Percentiles rank a stretch among this genome's conserved stretches.
These are phyloP conservation scores for Physocephala rufipes DNA, from an alignment of 2,888 invertebrate genomes.

Conservation along the genomic window DNA sequence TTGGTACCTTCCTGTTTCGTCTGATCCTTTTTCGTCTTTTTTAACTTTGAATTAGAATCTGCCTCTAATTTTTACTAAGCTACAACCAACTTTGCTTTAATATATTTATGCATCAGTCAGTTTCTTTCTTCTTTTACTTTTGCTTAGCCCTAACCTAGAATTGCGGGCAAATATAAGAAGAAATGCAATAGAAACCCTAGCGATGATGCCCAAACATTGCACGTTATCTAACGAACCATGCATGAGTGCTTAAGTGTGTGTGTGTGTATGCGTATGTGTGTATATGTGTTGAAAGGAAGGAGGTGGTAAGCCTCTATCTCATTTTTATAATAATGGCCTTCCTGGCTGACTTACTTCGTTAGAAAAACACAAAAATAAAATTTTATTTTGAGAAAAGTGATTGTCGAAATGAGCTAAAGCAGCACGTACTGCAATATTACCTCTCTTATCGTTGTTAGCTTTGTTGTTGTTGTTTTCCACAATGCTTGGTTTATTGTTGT, in stretches of 20 bases:
- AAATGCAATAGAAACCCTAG: neutral
- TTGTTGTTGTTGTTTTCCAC: constrained; percentile 4
- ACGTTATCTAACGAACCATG: neutral
- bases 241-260: neutral
- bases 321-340: constrained; percentile 40
- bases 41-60: neutral
- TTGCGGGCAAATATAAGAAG: too few relatives aligned
- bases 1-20: constrained; percentile 2
- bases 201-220: neutral
- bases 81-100: neutral
- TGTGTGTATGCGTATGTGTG: neutral
- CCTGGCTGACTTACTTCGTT: constrained; percentile 11
- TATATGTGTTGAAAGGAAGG: neutral
- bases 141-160: neutral
- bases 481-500: neutral
- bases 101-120: constrained; percentile 6
- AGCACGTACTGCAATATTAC: neutral
- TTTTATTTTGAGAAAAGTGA: neutral
- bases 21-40: too few relatives aligned
- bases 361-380: neutral
- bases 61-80: constrained; percentile 23
- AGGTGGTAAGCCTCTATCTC: constrained; percentile 32
- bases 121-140: neutral
- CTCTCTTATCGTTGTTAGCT: constrained; percentile 3
- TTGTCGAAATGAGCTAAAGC: constrained; percentile 20